Evolutionary conservation across 2,888 invertebrate species (phyloP).

Genomic region (Aphidius colemani): DNA sequence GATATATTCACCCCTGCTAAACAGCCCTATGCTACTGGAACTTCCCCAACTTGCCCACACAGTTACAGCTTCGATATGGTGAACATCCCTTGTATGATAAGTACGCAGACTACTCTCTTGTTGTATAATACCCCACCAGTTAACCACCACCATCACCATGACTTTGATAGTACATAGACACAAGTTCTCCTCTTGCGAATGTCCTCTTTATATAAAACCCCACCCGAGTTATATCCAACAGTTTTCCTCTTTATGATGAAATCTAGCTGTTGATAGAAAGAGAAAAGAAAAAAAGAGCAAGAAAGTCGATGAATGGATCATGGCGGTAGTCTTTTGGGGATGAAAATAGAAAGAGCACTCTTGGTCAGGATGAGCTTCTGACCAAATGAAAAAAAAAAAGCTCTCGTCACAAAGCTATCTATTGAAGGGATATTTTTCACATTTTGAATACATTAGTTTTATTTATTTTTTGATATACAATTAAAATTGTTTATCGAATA

Average conservation of each 20-base stretch:
- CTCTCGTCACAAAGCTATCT: slow-evolving; percentile 1
- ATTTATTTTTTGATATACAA: background rate
- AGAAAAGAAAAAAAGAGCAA: background rate
- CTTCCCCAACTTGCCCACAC: slow-evolving; percentile 1
- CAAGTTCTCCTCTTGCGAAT: slow-evolving; percentile 21
- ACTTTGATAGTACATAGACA: background rate
- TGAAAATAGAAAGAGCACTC: background rate
- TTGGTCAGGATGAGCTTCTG: background rate
- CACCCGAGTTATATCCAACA: background rate
- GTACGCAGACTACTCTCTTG: background rate
- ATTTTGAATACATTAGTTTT: background rate
- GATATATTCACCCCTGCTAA: slow-evolving; percentile 48
- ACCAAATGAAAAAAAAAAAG: background rate
- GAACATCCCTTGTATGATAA: slow-evolving; percentile 6
- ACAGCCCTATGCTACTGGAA: slow-evolving; percentile 48
- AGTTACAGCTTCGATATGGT: slow-evolving; percentile 2
- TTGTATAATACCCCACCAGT: slow-evolving; percentile 2
- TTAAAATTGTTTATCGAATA: no score
- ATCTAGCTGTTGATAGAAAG: slow-evolving; percentile 8
- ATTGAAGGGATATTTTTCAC: background rate
- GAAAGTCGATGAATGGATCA: slow-evolving; percentile 24
- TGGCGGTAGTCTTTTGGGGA: background rate
- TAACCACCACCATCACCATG: background rate
- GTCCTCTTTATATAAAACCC: background rate
- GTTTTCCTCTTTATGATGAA: slow-evolving; percentile 21